phyloP scores from a whole-genome alignment of 2,113 vertebrate genomes.

The Mugil cephalus region DNA sequence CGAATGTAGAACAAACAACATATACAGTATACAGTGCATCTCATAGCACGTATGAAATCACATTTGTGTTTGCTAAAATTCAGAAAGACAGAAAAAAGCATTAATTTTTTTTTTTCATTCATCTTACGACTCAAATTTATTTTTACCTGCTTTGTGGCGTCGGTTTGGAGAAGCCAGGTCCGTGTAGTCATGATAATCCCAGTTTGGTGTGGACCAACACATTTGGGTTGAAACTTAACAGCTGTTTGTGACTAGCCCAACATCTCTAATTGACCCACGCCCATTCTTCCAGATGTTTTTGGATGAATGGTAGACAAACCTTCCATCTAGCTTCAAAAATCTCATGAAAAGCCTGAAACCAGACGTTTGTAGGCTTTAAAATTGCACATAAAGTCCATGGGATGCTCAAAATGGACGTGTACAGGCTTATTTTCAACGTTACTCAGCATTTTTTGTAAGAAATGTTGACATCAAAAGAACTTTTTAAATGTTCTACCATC shows the following conservation, averaged over 20 bases:
- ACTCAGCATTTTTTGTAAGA: not conserved
- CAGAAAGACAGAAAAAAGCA: too few relatives aligned
- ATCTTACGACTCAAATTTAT: too few relatives aligned
- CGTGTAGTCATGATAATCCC: not conserved
- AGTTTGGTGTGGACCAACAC: not conserved
- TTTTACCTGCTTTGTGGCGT: not conserved
- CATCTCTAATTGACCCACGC: not conserved
- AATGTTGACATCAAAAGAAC: not conserved
- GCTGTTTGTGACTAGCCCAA: too few relatives aligned
- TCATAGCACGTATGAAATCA: not conserved
- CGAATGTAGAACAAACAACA: slow-evolving; percentile 29
- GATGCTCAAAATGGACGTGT: not conserved
- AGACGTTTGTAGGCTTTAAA: not conserved
- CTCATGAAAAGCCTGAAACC: not conserved
- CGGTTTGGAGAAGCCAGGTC: not conserved
- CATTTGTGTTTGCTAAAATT: too few relatives aligned
- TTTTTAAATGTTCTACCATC: slow-evolving; percentile 3
- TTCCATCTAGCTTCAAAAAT: not conserved
- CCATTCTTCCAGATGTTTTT: too few relatives aligned
- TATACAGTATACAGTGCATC: not conserved
- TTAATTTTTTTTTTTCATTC: too few relatives aligned
- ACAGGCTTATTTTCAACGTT: too few relatives aligned
- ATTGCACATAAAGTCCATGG: not conserved
- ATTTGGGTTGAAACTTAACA: not conserved
- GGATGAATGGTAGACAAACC: not conserved